Evolutionary conservation across 2,113 vertebrate genomes (phyloP), one percentile per base, ranked within the genome.

Genomic region (Ptilonorhynchus violaceus): DNA sequence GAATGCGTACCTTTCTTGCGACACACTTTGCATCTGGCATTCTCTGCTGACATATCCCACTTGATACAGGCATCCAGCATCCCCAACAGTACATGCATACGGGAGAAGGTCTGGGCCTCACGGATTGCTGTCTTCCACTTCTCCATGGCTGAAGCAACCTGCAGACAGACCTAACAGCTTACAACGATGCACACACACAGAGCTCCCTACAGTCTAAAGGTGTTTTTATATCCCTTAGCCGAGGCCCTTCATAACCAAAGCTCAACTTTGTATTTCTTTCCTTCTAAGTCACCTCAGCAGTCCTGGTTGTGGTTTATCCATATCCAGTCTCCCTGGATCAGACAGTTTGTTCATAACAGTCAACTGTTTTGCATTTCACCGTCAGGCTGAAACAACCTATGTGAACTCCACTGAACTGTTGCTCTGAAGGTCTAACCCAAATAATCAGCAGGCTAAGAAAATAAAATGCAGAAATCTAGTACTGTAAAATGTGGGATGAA

Each of bases 11-110:
- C 99, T 99, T 99, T 99, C 97, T 97, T 99, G 59, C 99, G 99
- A 96, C 99, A 99, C 76, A 99, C 99, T 99, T 99, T 99, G 98
- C 99, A 99, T 59, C 99, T 98, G 62, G 99, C 99, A 37, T 99
- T 99, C 98, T 99, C 99, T 10, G 99, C 99, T 4, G 99, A 99
- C 99, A 99, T 99, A 96, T 99, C 99, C 99, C 99, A 99, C 96
- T 99, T 99, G 97, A 99, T 99, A 94, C 99, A 99, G 39, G 99
- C 99, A 46, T 99, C 99, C 84, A 99, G 97, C 99, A 99, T 99
- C 69, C 99, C 99, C 18, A 99, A 98, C 50, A 99, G 98, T 64
- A 99, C 99, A 1, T 99, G 99, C 99, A 99, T 99, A 37, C 99
- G 98, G 50, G 99, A 99, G 90, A 99, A 99, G 47, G 99, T 99